These are phyloP conservation scores for Coelopa frigida DNA, from an alignment of 1,140 invertebrate genomes.

Conservation along the genomic window DNA sequence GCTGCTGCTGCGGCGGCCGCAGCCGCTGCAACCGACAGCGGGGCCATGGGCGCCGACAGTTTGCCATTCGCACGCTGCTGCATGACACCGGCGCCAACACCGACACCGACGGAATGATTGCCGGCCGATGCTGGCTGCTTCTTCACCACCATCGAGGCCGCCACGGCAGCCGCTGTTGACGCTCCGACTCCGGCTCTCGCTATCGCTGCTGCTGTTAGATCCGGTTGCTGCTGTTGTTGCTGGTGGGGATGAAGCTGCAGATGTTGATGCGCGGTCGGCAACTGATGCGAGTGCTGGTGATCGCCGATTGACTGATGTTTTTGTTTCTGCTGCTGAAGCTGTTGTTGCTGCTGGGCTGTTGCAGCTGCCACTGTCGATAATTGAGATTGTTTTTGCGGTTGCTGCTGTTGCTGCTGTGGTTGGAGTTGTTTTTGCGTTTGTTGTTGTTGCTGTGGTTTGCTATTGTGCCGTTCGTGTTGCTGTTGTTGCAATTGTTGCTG, in stretches of 20 bases:
- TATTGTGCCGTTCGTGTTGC: too few species aligned
- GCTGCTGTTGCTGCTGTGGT: background rate
- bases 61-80: conserved; percentile 5
- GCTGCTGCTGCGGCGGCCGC: background rate
- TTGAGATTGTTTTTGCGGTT: background rate
- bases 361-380: background rate
- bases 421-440: too few species aligned
- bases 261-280: background rate
- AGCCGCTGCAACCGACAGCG: conserved; percentile 1
- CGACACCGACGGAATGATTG: background rate
- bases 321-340: background rate
- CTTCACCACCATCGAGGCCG: background rate
- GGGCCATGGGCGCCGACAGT: background rate
- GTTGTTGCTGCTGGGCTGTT: background rate
- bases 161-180: background rate
- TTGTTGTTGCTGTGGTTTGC: too few species aligned
- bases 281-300: background rate
- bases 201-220: background rate
- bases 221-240: background rate
- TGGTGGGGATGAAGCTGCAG: background rate
- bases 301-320: too few species aligned
- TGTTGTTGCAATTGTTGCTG: too few species aligned
- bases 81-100: background rate
- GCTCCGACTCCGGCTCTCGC: background rate
- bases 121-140: background rate